phyloP scores from a whole-genome alignment of 2,113 vertebrate genomes.

The Carassius auratus region DNA sequence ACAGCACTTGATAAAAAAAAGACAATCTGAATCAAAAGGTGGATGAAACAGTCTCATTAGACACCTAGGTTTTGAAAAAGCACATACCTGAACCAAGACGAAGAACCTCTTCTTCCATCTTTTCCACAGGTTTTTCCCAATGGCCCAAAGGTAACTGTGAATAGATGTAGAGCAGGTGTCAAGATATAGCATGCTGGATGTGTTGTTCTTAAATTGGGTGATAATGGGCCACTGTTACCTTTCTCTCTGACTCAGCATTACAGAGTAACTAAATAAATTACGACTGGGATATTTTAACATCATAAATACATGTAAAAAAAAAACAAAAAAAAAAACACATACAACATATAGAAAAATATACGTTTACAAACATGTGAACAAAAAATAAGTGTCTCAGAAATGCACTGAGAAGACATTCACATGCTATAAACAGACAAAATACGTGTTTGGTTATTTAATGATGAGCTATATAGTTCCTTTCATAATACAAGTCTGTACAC shows the following conservation, averaged over 20 bases:
- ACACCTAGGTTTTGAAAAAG: not conserved
- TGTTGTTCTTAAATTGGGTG: not conserved
- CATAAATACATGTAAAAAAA: not conserved
- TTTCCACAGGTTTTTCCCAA: conserved; percentile 99
- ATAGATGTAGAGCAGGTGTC: conserved; percentile 39
- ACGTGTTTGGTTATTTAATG: too few species aligned
- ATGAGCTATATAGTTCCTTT: too few species aligned
- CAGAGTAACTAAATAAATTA: not conserved
- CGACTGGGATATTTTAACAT: not conserved
- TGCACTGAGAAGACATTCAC: too few species aligned
- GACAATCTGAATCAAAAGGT: not conserved
- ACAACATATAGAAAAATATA: too few species aligned
- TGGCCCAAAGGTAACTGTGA: conserved; percentile 93
- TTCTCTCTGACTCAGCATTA: not conserved
- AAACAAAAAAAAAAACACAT: not conserved
- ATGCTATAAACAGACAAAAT: not conserved
- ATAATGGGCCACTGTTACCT: conserved; percentile 3
- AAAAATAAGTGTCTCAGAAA: not conserved
- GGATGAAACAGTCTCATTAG: not conserved
- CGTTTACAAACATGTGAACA: not conserved
- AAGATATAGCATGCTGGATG: conserved; percentile 2
- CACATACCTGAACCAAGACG: conserved; percentile 94
- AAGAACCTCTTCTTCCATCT: conserved; percentile 99
- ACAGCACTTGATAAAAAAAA: conserved; percentile 48
- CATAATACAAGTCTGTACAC: too few species aligned